phyloP scores from a whole-genome alignment of 2,797 vertebrate species.

The Hippopotamyrus pictus region DNA sequence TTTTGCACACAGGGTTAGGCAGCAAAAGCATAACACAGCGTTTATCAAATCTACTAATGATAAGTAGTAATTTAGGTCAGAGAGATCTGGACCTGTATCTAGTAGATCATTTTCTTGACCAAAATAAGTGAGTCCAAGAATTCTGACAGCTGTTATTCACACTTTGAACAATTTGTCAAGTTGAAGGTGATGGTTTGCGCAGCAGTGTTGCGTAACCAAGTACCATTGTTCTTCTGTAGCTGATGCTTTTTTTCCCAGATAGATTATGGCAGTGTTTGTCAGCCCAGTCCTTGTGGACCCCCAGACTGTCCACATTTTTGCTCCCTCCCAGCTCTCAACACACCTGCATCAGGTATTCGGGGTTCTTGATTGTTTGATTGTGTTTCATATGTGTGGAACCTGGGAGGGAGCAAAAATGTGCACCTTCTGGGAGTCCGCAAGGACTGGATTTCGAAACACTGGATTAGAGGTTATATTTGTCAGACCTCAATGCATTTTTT shows the following conservation, averaged over 20 bases:
- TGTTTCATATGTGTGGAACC: not conserved
- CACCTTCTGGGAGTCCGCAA: not conserved
- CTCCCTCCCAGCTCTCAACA: not conserved
- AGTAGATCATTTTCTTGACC: not conserved
- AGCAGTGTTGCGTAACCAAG: not conserved
- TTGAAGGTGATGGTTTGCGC: not conserved
- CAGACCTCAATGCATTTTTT: not conserved
- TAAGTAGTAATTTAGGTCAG: not conserved
- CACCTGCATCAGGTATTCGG: not conserved
- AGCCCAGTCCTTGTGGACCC: not conserved
- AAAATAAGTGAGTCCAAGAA: not conserved
- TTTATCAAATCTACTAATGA: not conserved
- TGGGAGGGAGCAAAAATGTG: not conserved
- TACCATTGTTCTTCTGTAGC: not conserved
- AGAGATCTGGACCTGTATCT: not conserved
- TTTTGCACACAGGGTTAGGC: not conserved
- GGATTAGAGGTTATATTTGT: constrained; percentile 17
- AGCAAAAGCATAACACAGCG: not conserved
- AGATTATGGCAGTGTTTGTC: not conserved
- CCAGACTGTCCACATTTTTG: not conserved
- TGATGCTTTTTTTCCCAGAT: not conserved
- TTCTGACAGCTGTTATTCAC: not conserved
- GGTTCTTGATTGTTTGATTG: not conserved
- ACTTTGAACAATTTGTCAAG: not conserved
- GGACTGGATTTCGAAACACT: not conserved